A percentile compares a stretch with the other conserved stretches of the same genome.
These are phyloP conservation scores for Drosophila trichaetosa DNA, from an alignment of 2,888 invertebrate genomes.

Conservation along the genomic window DNA sequence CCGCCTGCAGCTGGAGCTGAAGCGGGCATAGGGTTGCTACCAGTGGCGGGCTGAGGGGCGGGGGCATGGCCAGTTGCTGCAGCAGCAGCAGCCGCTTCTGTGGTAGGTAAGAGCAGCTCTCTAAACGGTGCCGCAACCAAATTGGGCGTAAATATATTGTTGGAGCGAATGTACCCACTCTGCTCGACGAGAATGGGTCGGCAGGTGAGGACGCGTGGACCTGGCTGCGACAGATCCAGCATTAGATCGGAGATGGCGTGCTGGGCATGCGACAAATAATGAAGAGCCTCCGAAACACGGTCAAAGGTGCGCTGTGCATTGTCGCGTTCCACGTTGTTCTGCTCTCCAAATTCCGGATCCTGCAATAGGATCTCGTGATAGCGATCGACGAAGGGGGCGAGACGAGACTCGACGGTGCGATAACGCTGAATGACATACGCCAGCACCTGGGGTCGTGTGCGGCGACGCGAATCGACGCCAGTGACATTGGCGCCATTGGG, in stretches of 20 bases:
- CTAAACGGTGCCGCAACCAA: conserved; percentile 53
- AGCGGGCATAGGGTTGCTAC: neutral
- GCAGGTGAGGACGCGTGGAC: conserved; percentile 90
- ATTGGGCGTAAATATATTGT: conserved; percentile 77
- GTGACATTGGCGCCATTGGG: conserved; percentile 21
- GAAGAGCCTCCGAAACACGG: conserved; percentile 92
- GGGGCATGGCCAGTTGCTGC: neutral
- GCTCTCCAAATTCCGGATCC: conserved; percentile 86
- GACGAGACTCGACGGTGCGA: conserved; percentile 85
- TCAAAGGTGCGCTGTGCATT: conserved; percentile 89
- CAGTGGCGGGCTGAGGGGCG: neutral
- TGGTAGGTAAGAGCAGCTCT: conserved; percentile 24
- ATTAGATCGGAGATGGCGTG: conserved; percentile 95
- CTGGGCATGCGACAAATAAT: conserved; percentile 94
- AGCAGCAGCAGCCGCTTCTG: conserved; percentile 34
- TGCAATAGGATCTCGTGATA: conserved; percentile 88
- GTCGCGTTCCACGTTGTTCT: conserved; percentile 85
- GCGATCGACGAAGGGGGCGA: conserved; percentile 89
- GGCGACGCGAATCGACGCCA: conserved; percentile 68
- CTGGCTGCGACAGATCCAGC: conserved; percentile 88
- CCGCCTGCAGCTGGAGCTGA: neutral
- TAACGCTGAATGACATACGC: conserved; percentile 83
- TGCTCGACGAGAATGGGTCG: conserved; percentile 90
- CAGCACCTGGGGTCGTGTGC: conserved; percentile 83
- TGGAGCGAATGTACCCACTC: conserved; percentile 85